phyloP scores from a whole-genome alignment of 2,113 vertebrate species.

The Tyto alba region DNA sequence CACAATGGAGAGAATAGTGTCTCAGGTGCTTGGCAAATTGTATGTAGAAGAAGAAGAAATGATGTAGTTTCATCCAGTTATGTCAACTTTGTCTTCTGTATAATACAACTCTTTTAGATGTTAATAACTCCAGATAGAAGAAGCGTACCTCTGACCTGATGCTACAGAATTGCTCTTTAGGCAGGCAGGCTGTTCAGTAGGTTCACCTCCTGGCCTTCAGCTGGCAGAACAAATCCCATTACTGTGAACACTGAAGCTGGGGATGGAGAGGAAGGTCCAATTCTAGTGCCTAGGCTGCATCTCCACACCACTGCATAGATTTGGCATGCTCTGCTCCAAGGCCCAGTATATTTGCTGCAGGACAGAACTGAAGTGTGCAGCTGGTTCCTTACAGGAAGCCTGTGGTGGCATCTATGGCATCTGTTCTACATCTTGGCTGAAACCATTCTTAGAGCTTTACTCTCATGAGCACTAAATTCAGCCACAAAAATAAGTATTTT shows the following conservation, averaged over 20 bases:
- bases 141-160: conserved; percentile 42
- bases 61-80: conserved; percentile 50
- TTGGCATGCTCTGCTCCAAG: conserved; percentile 29
- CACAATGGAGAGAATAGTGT: conserved; percentile 46
- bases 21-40: conserved; percentile 57
- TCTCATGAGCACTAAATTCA: conserved; percentile 68
- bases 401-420: conserved; percentile 38
- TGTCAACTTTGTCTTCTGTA: conserved; percentile 59
- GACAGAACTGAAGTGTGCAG: not conserved
- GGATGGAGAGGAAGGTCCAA: conserved; percentile 29
- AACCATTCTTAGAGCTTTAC: conserved; percentile 50
- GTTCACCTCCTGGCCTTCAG: conserved; percentile 28
- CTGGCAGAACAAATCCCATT: conserved; percentile 21
- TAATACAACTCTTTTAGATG: conserved; percentile 45
- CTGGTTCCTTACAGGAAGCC: conserved; percentile 40
- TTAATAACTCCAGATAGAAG: conserved; percentile 48
- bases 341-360: not conserved
- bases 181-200: conserved; percentile 4
- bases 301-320: conserved; percentile 5
- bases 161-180: conserved; percentile 12
- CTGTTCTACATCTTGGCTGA: conserved; percentile 46
- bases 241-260: not conserved
- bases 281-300: conserved; percentile 37
- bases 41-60: conserved; percentile 54
- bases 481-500: conserved; percentile 73